Percentiles rank a stretch among this genome's conserved stretches.
phyloP scores from a whole-genome alignment of 2,797 vertebrate genomes.

The Xenops minutus region DNA sequence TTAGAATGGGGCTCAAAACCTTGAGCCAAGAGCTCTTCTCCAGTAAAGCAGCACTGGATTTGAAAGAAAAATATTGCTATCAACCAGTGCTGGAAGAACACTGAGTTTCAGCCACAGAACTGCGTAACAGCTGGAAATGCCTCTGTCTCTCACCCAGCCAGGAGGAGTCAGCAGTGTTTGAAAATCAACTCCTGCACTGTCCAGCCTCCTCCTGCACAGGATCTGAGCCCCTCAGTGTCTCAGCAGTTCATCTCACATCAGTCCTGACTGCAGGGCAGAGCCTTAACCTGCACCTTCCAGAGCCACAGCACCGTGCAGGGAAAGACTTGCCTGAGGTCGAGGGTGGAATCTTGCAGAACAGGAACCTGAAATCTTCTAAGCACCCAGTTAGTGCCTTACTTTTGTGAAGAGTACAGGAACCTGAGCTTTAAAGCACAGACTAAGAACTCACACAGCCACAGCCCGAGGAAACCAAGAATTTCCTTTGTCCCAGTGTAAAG shows the following conservation, averaged over 20 bases:
- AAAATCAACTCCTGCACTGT: not conserved
- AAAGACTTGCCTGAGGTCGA: not conserved
- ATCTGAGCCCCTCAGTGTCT: not conserved
- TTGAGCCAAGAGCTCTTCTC: constrained; percentile 6
- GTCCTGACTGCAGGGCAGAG: too few relatives aligned
- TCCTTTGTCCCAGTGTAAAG: accelerated
- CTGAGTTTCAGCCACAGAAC: not conserved
- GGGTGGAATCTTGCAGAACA: not conserved
- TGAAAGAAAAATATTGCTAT: not conserved
- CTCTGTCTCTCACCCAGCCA: not conserved
- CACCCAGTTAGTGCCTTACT: not conserved
- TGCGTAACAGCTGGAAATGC: not conserved
- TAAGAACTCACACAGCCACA: not conserved
- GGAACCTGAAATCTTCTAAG: not conserved
- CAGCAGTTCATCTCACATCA: not conserved
- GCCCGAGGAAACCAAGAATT: not conserved
- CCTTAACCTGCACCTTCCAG: not conserved
- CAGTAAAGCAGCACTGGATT: not conserved
- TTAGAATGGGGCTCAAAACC: not conserved
- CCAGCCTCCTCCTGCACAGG: not conserved
- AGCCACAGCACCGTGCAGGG: accelerated
- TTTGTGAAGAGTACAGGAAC: not conserved
- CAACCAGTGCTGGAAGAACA: constrained; percentile 13
- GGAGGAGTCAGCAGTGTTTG: not conserved
- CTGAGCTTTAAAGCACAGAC: not conserved